These are phyloP conservation scores for Dendrolimus houi DNA, from an alignment of 2,888 invertebrate genomes.

Conservation along the genomic window DNA sequence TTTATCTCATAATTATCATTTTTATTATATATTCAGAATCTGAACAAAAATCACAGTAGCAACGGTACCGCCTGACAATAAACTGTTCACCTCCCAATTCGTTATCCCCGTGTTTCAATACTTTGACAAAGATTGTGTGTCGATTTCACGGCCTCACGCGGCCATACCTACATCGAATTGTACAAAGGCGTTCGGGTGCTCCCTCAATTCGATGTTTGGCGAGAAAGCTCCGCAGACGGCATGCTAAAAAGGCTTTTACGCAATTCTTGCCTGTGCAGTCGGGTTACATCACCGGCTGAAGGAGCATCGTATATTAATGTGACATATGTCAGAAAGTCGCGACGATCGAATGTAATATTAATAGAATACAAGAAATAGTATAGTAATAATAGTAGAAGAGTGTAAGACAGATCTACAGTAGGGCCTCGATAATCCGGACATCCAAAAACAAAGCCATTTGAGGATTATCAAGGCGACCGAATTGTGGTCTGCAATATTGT, in stretches of 20 bases:
- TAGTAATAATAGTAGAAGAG: too few species aligned
- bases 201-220: conserved; percentile 42
- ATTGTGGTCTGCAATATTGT: too few species aligned
- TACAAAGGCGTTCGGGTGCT: conserved; percentile 57
- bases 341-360: background rate
- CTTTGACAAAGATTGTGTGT: conserved; percentile 41
- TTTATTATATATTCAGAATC: background rate
- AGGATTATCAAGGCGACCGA: too few species aligned
- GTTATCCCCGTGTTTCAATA: conserved; percentile 36
- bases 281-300: conserved; percentile 39
- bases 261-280: conserved; percentile 36
- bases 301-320: conserved; percentile 42
- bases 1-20: background rate
- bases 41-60: conserved; percentile 13
- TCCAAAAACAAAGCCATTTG: too few species aligned
- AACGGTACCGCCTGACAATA: conserved; percentile 43
- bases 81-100: conserved; percentile 49
- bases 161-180: conserved; percentile 22
- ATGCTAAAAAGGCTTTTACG: conserved; percentile 68
- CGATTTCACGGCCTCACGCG: conserved; percentile 40
- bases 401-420: too few species aligned
- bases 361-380: too few species aligned
- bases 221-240: conserved; percentile 64
- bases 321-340: conserved; percentile 13
- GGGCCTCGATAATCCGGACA: too few species aligned